phyloP scores from a whole-genome alignment of 2,888 invertebrate species.

The Ariolimax columbianus region DNA sequence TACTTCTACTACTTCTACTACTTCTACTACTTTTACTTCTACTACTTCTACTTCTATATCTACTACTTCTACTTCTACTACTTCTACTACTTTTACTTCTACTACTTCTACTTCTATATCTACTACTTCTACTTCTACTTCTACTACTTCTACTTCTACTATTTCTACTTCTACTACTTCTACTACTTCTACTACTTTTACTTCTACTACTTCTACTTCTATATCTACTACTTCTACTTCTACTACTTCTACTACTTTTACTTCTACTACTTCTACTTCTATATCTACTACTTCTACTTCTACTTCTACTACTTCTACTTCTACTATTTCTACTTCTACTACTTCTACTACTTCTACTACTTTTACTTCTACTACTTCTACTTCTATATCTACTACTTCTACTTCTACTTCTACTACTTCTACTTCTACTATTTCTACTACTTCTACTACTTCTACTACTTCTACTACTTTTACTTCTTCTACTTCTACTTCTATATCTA shows the following conservation, averaged over 20 bases:
- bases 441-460: not conserved
- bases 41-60: not conserved
- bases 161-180: not conserved
- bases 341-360: not conserved
- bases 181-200: not conserved
- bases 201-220: not conserved
- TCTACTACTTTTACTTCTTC: not conserved
- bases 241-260: not conserved
- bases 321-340: not conserved
- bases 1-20: conserved; percentile 1
- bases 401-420: not conserved
- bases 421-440: not conserved
- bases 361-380: no score
- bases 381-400: not conserved
- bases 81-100: not conserved
- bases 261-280: not conserved
- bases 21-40: not conserved
- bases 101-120: not conserved
- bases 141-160: not conserved
- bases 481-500: not conserved
- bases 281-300: not conserved
- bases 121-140: not conserved
- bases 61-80: not conserved
- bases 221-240: not conserved
- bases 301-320: not conserved